Percentiles rank a stretch among this genome's conserved stretches.
Conservation (phyloP, 1,140 invertebrate genomes). For the Camponotus pennsylvanicus region DNA sequence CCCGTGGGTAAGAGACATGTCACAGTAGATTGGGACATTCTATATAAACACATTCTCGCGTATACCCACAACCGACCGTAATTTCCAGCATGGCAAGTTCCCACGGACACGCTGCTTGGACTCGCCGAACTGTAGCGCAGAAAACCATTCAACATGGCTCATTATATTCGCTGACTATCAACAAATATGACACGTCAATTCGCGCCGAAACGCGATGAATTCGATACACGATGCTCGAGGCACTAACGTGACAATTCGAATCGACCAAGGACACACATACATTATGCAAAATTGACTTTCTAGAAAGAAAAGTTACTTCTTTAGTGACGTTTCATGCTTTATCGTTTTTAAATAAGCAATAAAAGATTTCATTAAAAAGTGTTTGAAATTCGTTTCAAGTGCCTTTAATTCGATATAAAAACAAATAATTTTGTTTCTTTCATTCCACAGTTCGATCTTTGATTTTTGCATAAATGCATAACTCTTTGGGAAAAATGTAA, state of each 20-base stretch:
- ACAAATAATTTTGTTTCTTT: background rate
- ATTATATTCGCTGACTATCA: constrained; percentile 47
- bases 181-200: constrained; percentile 32
- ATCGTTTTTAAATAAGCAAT: background rate
- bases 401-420: background rate
- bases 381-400: background rate
- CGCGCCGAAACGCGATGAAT: constrained; percentile 3
- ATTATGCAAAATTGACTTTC: constrained; percentile 30
- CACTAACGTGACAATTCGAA: background rate
- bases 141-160: constrained; percentile 29
- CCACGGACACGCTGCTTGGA: constrained; percentile 6
- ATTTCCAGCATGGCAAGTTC: constrained; percentile 16
- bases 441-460: background rate
- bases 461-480: background rate
- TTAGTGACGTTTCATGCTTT: background rate
- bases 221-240: constrained; percentile 12
- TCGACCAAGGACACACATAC: background rate
- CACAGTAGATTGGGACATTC: background rate
- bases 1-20: background rate
- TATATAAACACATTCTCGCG: background rate
- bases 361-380: background rate
- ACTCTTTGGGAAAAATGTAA: background rate
- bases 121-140: background rate
- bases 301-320: background rate
- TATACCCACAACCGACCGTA: background rate